Percentiles rank a stretch among this genome's conserved stretches.
Evolutionary conservation across 2,888 invertebrate genomes (phyloP).

Genomic region (Tachina grossa): DNA sequence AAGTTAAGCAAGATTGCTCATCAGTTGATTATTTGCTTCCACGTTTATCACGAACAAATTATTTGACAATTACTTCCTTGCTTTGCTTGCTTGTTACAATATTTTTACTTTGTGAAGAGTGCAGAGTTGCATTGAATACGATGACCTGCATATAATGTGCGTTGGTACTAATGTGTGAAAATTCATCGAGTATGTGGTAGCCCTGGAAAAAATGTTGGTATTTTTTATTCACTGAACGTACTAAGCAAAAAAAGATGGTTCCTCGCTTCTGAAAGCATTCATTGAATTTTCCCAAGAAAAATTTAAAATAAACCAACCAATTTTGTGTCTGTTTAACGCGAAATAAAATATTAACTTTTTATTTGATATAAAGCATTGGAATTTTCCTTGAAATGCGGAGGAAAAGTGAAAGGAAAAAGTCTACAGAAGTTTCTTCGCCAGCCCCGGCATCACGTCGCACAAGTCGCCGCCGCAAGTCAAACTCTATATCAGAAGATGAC

Average conservation of each 20-base stretch:
- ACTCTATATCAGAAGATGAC: slow-evolving; percentile 74
- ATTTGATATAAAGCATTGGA: slow-evolving; percentile 24
- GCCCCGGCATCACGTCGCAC: slow-evolving; percentile 82
- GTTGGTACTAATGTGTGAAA: neutral
- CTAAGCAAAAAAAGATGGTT: slow-evolving; percentile 65
- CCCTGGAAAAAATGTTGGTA: neutral
- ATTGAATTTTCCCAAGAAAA: slow-evolving; percentile 62
- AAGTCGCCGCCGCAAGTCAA: slow-evolving; percentile 76
- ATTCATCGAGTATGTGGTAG: neutral
- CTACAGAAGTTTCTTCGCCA: slow-evolving; percentile 85
- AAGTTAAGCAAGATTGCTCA: too few species aligned
- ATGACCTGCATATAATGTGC: too few species aligned
- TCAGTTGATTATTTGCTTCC: too few species aligned
- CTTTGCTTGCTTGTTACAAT: too few species aligned
- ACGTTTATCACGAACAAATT: too few species aligned
- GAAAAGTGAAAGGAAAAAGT: slow-evolving; percentile 88
- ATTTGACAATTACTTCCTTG: too few species aligned
- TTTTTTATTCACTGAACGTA: slow-evolving; percentile 46
- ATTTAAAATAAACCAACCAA: slow-evolving; percentile 15
- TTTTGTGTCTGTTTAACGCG: slow-evolving; percentile 35
- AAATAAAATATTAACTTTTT: slow-evolving; percentile 3
- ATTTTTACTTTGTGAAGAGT: too few species aligned
- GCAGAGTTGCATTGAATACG: too few species aligned
- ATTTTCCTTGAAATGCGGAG: slow-evolving; percentile 85
- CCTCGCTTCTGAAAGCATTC: slow-evolving; percentile 66